phyloP scores from a whole-genome alignment of 2,797 vertebrate species.

The Cebuella pygmaea region DNA sequence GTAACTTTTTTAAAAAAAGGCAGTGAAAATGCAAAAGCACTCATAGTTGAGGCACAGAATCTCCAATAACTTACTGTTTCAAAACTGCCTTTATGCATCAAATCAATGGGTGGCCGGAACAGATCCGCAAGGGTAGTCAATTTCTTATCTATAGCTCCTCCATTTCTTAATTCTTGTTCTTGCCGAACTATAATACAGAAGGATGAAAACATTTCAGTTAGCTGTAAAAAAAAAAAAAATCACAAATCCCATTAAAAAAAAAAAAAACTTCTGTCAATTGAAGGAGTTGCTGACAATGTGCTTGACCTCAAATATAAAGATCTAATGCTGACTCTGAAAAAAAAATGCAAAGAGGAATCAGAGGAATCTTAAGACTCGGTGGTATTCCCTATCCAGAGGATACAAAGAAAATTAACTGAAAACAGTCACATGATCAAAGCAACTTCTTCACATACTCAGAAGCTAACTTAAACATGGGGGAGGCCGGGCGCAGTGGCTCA shows the following conservation, averaged over 20 bases:
- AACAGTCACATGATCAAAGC: not conserved
- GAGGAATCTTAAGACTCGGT: not conserved
- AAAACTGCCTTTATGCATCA: conserved; percentile 99
- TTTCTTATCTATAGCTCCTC: conserved; percentile 98
- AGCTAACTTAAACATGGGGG: not conserved
- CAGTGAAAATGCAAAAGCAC: not conserved
- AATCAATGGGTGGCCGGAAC: conserved; percentile 98
- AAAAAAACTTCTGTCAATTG: not conserved
- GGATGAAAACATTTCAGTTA: conserved; percentile 49
- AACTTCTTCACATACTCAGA: conserved; percentile 51
- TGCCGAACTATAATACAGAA: conserved; percentile 92
- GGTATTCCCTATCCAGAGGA: not conserved
- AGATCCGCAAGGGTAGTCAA: conserved; percentile 98
- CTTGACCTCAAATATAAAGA: conserved; percentile 6
- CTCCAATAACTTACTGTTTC: conserved; percentile 92
- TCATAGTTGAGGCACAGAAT: conserved; percentile 26
- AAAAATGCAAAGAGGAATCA: not conserved
- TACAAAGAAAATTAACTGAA: conserved; percentile 40
- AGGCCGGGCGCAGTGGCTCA: no score
- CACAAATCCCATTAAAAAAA: not conserved
- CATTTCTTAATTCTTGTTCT: conserved; percentile 98
- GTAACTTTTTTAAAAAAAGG: no score
- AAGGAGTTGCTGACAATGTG: conserved; percentile 9
- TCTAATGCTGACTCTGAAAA: conserved; percentile 15
- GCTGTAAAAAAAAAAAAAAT: not conserved